phyloP scores from a whole-genome alignment of 2,888 invertebrate species.

The Drosophila mercatorum region DNA sequence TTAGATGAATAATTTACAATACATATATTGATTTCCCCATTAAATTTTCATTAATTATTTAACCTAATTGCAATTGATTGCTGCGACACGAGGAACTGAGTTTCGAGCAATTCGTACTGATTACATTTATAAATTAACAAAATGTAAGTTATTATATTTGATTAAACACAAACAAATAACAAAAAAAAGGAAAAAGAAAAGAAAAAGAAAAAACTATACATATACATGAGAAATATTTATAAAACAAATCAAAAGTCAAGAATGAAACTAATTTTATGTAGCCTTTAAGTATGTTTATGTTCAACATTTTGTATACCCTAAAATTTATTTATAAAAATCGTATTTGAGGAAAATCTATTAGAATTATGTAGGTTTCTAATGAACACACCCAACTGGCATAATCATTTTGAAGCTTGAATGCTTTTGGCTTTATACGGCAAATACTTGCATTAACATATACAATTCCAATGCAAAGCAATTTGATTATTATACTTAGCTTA shows the following conservation, averaged over 20 bases:
- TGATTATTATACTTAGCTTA: constrained; percentile 38
- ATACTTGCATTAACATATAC: constrained; percentile 23
- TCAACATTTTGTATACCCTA: constrained; percentile 59
- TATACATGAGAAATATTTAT: constrained; percentile 54
- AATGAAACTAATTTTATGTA: constrained; percentile 46
- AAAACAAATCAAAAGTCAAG: constrained; percentile 42
- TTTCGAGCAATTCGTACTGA: constrained; percentile 69
- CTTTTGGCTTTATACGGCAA: constrained; percentile 63
- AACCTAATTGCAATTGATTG: constrained; percentile 7
- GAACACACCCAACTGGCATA: constrained; percentile 51
- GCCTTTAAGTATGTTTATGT: constrained; percentile 57
- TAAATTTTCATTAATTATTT: background rate
- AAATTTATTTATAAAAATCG: constrained; percentile 55
- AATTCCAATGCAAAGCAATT: constrained; percentile 65
- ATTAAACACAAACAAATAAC: constrained; percentile 33
- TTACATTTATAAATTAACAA: constrained; percentile 58
- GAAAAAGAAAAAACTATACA: constrained; percentile 18
- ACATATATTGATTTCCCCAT: background rate
- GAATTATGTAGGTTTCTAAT: constrained; percentile 19
- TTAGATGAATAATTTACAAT: background rate
- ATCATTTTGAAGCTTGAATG: constrained; percentile 63
- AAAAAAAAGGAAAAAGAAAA: too few relatives aligned
- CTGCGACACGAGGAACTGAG: constrained; percentile 27
- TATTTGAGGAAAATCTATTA: constrained; percentile 28
- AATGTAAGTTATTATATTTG: constrained; percentile 52